A percentile compares a stretch with the other conserved stretches of the same genome.
phyloP scores from a whole-genome alignment of 2,797 vertebrate species.

The Pterois miles region DNA sequence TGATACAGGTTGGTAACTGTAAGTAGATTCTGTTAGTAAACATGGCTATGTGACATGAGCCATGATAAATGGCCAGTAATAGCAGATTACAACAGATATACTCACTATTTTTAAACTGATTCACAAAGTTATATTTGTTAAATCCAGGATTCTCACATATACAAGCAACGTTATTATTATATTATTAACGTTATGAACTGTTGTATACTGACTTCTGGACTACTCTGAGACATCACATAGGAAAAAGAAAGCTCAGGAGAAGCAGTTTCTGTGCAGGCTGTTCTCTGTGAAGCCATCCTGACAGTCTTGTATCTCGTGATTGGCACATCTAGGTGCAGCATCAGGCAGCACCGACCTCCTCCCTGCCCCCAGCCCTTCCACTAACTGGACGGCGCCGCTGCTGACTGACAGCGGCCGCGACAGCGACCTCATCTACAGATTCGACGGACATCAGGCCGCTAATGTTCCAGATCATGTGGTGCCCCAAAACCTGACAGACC shows the following conservation, averaged over 20 bases:
- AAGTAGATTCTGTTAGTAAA: neutral
- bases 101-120: neutral
- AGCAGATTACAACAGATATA: neutral
- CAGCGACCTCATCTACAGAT: conserved; percentile 92
- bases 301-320: conserved; percentile 28
- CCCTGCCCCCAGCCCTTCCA: conserved; percentile 86
- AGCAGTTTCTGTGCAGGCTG: neutral
- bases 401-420: conserved; percentile 89
- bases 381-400: conserved; percentile 93
- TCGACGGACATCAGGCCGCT: conserved; percentile 93
- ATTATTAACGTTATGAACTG: neutral
- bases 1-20: neutral
- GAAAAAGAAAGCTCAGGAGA: neutral
- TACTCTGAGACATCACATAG: neutral
- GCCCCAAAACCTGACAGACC: conserved; percentile 95
- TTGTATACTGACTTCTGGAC: neutral
- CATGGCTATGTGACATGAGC: neutral
- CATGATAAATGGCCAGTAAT: neutral
- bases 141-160: neutral
- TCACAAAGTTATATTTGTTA: neutral
- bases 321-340: conserved; percentile 86
- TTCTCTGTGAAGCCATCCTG: neutral
- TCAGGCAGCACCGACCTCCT: conserved; percentile 95
- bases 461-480: conserved; percentile 94
- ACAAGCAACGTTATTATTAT: neutral